phyloP scores from a whole-genome alignment of 2,113 vertebrate genomes.

The human region GRCh38 chr9:99890001-99890500 shows the following conservation, averaged over 20 bases:
- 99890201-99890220: too few relatives aligned
- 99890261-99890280: not conserved
- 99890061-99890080: too few relatives aligned
- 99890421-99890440: not conserved
- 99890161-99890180: too few relatives aligned
- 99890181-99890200: too few relatives aligned
- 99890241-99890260: not conserved
- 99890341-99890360: not conserved
- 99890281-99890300: not conserved
- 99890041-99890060: too few relatives aligned
- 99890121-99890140: too few relatives aligned
- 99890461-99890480: not conserved
- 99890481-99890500: not conserved
- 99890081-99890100: too few relatives aligned
- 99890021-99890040: too few relatives aligned
- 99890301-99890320: conserved; percentile 8
- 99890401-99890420: not conserved
- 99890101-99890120: too few relatives aligned
- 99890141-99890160: too few relatives aligned
- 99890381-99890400: not conserved
- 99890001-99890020: too few relatives aligned
- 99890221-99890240: not conserved
- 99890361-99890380: not conserved
- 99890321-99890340: not conserved
- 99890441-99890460: not conserved